Evolutionary conservation across 2,888 invertebrate genomes (phyloP), one percentile per base, ranked within the genome.

Genomic region (Conops quadrifasciatus): DNA sequence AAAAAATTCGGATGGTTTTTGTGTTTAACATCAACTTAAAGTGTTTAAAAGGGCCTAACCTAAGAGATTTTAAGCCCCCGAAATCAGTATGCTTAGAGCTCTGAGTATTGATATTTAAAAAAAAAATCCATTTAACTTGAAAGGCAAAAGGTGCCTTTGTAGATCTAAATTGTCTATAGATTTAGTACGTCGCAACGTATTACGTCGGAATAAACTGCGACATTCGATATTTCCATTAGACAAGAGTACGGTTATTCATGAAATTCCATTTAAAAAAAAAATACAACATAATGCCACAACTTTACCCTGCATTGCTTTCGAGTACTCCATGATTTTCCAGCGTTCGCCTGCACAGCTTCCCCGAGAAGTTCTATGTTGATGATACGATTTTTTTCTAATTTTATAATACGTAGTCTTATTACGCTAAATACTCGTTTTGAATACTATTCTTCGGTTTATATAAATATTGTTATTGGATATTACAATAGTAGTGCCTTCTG

Each of bases 251-350:
- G 36, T 36, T 36, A 36, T 4, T 9, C 9, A 36, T 36, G 36
- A 36, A 36, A 36, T 36, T 7, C 36, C 36, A 36, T 36, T n/a
- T n/a, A n/a, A n/a, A n/a, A n/a, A n/a, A n/a, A n/a, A n/a, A n/a
- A n/a, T n/a, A n/a, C n/a, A n/a, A n/a, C n/a, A n/a, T n/a, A n/a
- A n/a, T n/a, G n/a, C n/a, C n/a, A n/a, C 36, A 36, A 36, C 9
- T 36, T 83, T 83, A 83, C 83, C 83, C 77, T 81, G 80, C 63
- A 82, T 73, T 53, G 79, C 74, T 77, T 83, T 83, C 70, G 81
- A 78, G 77, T 82, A 83, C 77, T 83, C 82, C 82, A 83, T 83
- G 45, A 67, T 60, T 71, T 73, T 70, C 30, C 64, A 24, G 24
- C 24, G 11, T 53, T 11, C 53, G 24, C 21, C 53, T 58, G 58